Evolutionary conservation across 2,113 vertebrate genomes (phyloP).

Genomic region (Barbus barbus): DNA sequence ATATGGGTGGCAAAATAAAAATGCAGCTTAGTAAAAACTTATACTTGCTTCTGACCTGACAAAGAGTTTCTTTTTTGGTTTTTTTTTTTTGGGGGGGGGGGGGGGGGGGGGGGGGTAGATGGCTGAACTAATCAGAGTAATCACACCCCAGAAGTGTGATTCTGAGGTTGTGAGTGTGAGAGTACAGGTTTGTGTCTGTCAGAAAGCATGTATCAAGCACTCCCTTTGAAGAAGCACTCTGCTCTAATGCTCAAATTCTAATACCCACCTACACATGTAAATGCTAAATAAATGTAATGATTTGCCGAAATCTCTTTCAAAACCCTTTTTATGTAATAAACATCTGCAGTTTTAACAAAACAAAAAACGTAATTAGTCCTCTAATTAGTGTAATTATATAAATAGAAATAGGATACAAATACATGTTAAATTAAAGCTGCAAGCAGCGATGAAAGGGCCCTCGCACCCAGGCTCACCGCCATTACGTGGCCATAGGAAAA

Average conservation of each 20-base stretch:
- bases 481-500: no score
- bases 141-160: slow-evolving; percentile 8
- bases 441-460: no score
- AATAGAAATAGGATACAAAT: no score
- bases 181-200: neutral
- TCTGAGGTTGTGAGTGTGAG: neutral
- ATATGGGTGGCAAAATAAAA: neutral
- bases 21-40: neutral
- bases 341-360: neutral
- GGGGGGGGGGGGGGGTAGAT: no score
- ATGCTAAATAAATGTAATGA: neutral
- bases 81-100: no score
- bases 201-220: neutral
- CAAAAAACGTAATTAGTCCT: no score
- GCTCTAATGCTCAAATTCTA: neutral
- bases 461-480: no score
- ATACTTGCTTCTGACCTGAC: neutral
- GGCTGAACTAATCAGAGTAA: slow-evolving; percentile 3
- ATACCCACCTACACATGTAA: neutral
- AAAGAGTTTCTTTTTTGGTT: neutral
- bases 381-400: neutral
- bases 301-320: neutral
- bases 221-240: neutral
- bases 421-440: no score
- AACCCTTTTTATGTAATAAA: neutral